A percentile compares a stretch with the other conserved stretches of the same genome.
Conservation (phyloP, 2,797 vertebrate genomes). For the Dipus sagitta region DNA sequence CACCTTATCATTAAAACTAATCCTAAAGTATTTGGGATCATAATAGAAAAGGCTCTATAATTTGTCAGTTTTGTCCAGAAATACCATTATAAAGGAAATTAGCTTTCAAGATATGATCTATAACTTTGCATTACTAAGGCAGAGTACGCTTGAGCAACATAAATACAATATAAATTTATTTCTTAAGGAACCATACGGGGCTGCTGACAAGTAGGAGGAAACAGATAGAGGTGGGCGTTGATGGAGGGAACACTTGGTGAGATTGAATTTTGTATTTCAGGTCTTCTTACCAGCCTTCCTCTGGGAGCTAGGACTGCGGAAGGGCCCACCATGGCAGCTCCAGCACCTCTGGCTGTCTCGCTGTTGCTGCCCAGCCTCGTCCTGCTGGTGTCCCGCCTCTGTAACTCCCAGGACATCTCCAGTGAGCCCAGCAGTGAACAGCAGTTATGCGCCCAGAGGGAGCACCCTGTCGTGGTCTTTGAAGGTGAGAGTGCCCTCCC, state of each 20-base stretch:
- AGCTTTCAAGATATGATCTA: constrained; percentile 79
- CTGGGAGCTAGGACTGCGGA: constrained; percentile 91
- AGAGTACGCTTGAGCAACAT: constrained; percentile 56
- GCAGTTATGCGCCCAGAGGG: constrained; percentile 91
- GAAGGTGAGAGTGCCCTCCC: constrained; percentile 92
- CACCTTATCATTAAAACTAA: constrained; percentile 75
- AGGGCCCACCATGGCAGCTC: constrained; percentile 93
- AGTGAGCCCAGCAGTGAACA: constrained; percentile 84
- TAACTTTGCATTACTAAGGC: constrained; percentile 64
- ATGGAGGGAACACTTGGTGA: constrained; percentile 35
- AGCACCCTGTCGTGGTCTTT: constrained; percentile 95
- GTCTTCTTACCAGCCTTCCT: constrained; percentile 89
- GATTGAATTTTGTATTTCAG: constrained; percentile 85
- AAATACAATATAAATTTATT: constrained; percentile 56
- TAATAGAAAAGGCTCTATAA: constrained; percentile 74
- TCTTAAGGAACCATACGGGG: background rate
- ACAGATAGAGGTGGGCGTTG: background rate
- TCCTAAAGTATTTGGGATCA: constrained; percentile 72
- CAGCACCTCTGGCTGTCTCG: constrained; percentile 89
- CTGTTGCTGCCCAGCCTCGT: constrained; percentile 91
- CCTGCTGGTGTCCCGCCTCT: constrained; percentile 89
- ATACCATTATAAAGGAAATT: constrained; percentile 74
- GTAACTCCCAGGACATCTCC: constrained; percentile 87
- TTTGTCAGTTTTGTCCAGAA: constrained; percentile 72
- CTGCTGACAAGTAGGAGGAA: background rate